A percentile compares a stretch with the other conserved stretches of the same genome.
phyloP scores from a whole-genome alignment of 1,140 invertebrate genomes.

The Aricia agestis region DNA sequence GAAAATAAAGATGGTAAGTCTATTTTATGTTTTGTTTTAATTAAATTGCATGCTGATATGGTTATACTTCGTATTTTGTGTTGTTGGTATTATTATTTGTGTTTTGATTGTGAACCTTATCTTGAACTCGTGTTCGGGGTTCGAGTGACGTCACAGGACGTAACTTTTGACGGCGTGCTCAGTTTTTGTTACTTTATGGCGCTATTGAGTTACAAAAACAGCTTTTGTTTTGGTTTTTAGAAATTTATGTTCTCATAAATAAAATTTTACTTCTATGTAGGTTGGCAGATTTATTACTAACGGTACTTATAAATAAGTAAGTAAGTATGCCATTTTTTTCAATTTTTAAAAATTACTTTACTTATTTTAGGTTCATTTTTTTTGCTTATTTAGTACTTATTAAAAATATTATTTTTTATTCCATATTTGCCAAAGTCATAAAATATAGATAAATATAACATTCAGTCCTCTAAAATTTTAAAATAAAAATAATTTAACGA shows the following conservation, averaged over 20 bases:
- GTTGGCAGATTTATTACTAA: not conserved
- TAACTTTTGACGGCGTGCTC: constrained; percentile 2
- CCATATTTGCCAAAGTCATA: no score
- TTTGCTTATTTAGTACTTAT: no score
- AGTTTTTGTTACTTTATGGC: not conserved
- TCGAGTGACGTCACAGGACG: constrained; percentile 40
- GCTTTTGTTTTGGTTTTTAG: constrained; percentile 5
- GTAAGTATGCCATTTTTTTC: not conserved
- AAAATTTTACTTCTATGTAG: not conserved
- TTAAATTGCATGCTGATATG: constrained; percentile 27
- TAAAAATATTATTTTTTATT: not conserved
- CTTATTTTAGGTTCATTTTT: not conserved
- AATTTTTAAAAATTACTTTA: not conserved
- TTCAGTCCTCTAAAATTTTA: not conserved
- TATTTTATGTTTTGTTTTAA: constrained; percentile 37
- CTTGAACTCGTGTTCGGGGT: constrained; percentile 12
- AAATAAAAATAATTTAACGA: not conserved
- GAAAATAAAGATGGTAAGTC: constrained; percentile 50
- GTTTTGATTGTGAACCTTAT: constrained; percentile 17
- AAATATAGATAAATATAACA: no score
- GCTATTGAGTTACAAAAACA: not conserved
- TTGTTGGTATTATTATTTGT: constrained; percentile 16
- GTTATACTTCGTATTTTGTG: constrained; percentile 8
- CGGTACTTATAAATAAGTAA: not conserved
- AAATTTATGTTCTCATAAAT: not conserved